Evolutionary conservation across 2,797 vertebrate genomes (phyloP).

Genomic region (Catostomus latipinnis): DNA sequence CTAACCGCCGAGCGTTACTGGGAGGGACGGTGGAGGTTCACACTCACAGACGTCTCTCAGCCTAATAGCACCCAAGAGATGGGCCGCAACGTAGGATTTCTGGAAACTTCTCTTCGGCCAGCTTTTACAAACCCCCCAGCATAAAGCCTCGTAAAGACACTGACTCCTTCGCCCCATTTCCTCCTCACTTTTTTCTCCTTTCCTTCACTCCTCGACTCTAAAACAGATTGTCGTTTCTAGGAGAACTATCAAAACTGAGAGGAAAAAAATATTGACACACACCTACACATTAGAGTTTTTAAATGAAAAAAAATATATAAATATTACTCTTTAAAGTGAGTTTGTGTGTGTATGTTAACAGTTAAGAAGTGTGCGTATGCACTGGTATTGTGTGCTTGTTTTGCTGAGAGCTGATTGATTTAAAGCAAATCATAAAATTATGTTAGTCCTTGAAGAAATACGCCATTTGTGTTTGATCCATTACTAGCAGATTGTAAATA

Average conservation of each 20-base stretch:
- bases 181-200: conserved; percentile 38
- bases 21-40: conserved; percentile 41
- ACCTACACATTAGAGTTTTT: conserved; percentile 36
- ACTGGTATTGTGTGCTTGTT: conserved; percentile 60
- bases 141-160: conserved; percentile 45
- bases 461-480: conserved; percentile 49
- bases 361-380: conserved; percentile 9
- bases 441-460: conserved; percentile 59
- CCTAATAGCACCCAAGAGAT: conserved; percentile 55
- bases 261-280: conserved; percentile 65
- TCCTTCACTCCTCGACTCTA: conserved; percentile 47
- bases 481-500: conserved; percentile 57
- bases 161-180: conserved; percentile 2
- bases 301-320: conserved; percentile 21
- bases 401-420: conserved; percentile 59
- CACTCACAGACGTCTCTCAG: conserved; percentile 42
- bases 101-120: conserved; percentile 70
- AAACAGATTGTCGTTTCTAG: conserved; percentile 60
- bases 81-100: conserved; percentile 38
- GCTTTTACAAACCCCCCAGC: conserved; percentile 69
- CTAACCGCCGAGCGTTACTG: conserved; percentile 40
- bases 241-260: conserved; percentile 64
- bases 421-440: conserved; percentile 51
- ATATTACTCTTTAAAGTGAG: conserved; percentile 65
- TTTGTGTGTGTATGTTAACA: not conserved